Evolutionary conservation across 2,888 invertebrate species (phyloP), one percentile per base, ranked within the genome.

Genomic region (Lymantria monacha): DNA sequence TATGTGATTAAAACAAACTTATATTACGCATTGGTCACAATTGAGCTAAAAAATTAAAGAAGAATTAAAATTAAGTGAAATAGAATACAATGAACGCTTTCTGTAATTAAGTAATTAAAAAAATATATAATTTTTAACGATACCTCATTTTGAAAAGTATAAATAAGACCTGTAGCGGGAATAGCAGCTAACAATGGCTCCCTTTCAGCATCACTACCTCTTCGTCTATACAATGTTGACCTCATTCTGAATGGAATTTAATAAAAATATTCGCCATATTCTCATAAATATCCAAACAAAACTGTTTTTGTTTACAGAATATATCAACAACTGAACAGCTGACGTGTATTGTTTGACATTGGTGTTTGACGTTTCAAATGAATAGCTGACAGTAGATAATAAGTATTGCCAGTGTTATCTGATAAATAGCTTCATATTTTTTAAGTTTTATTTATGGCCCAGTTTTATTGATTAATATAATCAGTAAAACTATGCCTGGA

Each of bases 171-270:
- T 12, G 66, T 54, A 12, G 66, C 73, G 10, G 82, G 78, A 55
- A 79, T 70, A 10, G 83, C 78, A 14, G 82, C 66, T 48, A 89
- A 55, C 44, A 89, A 73, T 0, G 87, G 87, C 61, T 87, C 84
- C 8, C 73, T 76, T 57, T 87, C 88, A 1, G 74, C 57, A 48
- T 77, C 72, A 51, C 72, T 78, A 42, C 70, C 70, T 48, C 73
- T 61, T 48, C 75, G 73, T 56, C 86, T 75, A 50, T 66, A 84
- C 37, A 85, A 49, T 33, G 77, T 74, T 50, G 84, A 80, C 55
- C 82, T 79, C 90, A 89, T 89, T 72, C 65, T 82, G 63, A 55
- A 69, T 36, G 31, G 42, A 47, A 9, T 14, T 41, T 41, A 13
- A 14, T 41, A 11, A 14, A 10, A 12, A 14, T 11, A 36, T 22